Conservation (phyloP, 1,140 invertebrate genomes). For the Drosophila setifemur region DNA sequence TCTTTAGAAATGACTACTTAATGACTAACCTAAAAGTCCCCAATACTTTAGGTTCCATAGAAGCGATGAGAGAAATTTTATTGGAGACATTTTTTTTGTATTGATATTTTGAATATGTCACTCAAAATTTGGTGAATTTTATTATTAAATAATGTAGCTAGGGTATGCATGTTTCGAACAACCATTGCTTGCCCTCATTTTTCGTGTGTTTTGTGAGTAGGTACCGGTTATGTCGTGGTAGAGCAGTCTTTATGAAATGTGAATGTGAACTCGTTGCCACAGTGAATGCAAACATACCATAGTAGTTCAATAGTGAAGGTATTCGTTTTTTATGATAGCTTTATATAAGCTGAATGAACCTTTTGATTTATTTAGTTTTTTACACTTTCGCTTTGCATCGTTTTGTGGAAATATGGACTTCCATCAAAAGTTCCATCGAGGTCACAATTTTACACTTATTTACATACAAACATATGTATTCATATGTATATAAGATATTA, state of each 20-base stretch:
- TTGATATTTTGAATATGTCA: too few relatives aligned
- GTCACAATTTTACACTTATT: too few relatives aligned
- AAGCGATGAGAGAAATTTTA: too few relatives aligned
- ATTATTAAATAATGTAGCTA: background rate
- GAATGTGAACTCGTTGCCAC: background rate
- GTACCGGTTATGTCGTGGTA: slow-evolving; percentile 11
- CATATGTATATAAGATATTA: too few relatives aligned
- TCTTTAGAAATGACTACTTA: too few relatives aligned
- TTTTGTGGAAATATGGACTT: background rate
- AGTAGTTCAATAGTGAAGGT: background rate
- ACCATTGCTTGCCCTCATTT: background rate
- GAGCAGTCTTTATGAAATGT: background rate
- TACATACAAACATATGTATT: background rate
- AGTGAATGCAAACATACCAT: slow-evolving; percentile 3
- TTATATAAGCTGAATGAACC: background rate
- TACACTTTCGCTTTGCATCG: background rate
- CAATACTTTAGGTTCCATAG: too few relatives aligned
- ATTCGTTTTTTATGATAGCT: background rate
- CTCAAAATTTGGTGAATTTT: background rate
- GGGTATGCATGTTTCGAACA: background rate
- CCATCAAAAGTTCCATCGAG: too few relatives aligned
- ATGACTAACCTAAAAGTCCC: too few relatives aligned
- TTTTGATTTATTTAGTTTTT: background rate
- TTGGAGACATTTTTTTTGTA: too few relatives aligned
- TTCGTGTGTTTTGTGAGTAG: slow-evolving; percentile 1